Conservation (phyloP, 2,888 invertebrate species). For the Stenotaenia linearis region DNA sequence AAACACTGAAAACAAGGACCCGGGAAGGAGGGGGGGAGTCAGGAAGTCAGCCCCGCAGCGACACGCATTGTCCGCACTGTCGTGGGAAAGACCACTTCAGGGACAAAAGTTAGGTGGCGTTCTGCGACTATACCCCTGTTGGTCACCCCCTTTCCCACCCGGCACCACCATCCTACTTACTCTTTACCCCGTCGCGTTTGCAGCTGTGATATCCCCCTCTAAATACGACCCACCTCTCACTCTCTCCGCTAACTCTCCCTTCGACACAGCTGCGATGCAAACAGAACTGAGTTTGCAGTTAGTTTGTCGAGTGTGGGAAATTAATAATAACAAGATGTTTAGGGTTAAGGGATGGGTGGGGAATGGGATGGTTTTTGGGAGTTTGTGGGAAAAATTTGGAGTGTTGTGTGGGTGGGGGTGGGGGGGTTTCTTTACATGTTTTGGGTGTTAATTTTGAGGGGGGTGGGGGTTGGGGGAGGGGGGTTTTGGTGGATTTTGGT, state of each 20-base stretch:
- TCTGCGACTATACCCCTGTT: background rate
- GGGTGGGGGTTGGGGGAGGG: no score
- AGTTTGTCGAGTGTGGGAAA: background rate
- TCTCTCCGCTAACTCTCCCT: background rate
- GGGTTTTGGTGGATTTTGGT: no score
- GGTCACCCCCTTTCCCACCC: constrained; percentile 5
- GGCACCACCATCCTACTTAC: background rate
- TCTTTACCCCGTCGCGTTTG: constrained; percentile 9
- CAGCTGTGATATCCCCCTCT: constrained; percentile 14
- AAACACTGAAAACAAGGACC: background rate
- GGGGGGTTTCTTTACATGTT: no score
- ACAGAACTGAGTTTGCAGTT: background rate
- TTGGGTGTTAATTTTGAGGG: no score
- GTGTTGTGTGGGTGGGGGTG: background rate
- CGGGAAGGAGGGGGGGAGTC: background rate
- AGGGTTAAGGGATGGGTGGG: background rate
- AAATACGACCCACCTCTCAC: no score
- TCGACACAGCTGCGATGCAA: background rate
- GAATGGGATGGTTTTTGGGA: background rate
- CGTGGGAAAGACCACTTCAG: constrained; percentile 15
- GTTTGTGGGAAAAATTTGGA: background rate
- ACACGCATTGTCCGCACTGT: background rate
- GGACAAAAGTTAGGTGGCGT: constrained; percentile 19
- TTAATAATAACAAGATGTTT: constrained; percentile 8
- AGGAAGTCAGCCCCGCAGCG: constrained; percentile 3